phyloP scores from a whole-genome alignment of 1,140 invertebrate genomes.

The Holotrichia oblita region DNA sequence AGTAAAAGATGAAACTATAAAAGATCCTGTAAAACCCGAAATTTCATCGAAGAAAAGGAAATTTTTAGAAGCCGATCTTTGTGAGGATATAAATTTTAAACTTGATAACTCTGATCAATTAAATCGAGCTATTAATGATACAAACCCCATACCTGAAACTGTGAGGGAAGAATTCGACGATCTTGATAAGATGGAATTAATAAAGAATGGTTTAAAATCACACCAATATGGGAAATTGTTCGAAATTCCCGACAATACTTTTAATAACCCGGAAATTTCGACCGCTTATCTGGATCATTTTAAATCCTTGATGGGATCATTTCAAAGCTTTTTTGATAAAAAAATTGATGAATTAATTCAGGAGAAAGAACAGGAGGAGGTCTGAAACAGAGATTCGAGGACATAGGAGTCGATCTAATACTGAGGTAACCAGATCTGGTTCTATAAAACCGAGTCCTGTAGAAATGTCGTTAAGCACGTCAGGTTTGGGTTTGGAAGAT shows the following conservation, averaged over 20 bases:
- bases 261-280: background rate
- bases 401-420: background rate
- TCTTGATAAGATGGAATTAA: background rate
- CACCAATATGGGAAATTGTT: too few species aligned
- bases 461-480: background rate
- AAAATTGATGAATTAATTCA: background rate
- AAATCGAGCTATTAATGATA: background rate
- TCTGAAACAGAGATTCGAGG: background rate
- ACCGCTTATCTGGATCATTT: background rate
- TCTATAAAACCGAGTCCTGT: too few species aligned
- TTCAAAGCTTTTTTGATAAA: background rate
- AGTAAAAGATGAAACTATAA: too few species aligned
- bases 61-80: background rate
- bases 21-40: too few species aligned
- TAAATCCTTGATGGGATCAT: background rate
- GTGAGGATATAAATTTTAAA: too few species aligned
- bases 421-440: background rate
- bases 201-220: background rate
- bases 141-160: background rate
- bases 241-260: background rate
- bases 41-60: constrained; percentile 13
- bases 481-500: background rate
- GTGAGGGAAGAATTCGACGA: background rate
- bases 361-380: background rate
- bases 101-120: background rate